Evolutionary conservation across 1,140 invertebrate genomes (phyloP).

Genomic region (Linepithema humile): DNA sequence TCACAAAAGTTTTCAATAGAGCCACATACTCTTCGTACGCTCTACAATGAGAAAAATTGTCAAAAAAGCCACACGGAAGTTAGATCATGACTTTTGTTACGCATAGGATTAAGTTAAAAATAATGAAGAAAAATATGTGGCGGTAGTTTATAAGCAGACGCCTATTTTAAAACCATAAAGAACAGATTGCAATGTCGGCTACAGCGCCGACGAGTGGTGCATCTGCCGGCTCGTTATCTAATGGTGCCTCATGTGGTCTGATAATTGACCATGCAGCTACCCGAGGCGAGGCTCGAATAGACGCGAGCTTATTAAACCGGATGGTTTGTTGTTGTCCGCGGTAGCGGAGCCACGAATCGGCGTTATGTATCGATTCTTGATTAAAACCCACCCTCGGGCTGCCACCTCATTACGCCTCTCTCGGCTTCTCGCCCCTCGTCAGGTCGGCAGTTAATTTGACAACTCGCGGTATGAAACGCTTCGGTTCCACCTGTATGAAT

Average conservation of each 20-base stretch:
- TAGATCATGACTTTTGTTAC: neutral
- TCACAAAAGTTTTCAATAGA: neutral
- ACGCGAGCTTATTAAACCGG: conserved; percentile 78
- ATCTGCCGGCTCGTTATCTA: conserved; percentile 84
- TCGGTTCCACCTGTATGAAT: neutral
- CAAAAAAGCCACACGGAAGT: neutral
- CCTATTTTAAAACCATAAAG: conserved; percentile 66
- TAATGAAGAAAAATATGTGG: neutral
- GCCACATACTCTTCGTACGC: neutral
- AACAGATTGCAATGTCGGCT: conserved; percentile 62
- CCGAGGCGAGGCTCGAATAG: conserved; percentile 76
- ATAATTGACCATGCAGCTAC: conserved; percentile 81
- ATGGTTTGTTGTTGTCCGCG: conserved; percentile 74
- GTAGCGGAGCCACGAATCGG: conserved; percentile 75
- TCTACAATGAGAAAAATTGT: neutral
- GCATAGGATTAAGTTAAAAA: neutral
- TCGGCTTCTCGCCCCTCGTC: conserved; percentile 42
- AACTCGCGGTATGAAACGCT: conserved; percentile 31
- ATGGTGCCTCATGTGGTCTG: conserved; percentile 78
- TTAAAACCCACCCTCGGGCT: conserved; percentile 79
- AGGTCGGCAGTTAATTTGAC: conserved; percentile 73
- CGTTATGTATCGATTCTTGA: conserved; percentile 80
- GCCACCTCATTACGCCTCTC: conserved; percentile 79
- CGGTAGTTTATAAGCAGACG: conserved; percentile 39
- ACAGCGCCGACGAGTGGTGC: conserved; percentile 57